Evolutionary conservation across 92 coral and sea anemone genomes (phyloP).

Genomic region (Zoanthus gigantus): DNA sequence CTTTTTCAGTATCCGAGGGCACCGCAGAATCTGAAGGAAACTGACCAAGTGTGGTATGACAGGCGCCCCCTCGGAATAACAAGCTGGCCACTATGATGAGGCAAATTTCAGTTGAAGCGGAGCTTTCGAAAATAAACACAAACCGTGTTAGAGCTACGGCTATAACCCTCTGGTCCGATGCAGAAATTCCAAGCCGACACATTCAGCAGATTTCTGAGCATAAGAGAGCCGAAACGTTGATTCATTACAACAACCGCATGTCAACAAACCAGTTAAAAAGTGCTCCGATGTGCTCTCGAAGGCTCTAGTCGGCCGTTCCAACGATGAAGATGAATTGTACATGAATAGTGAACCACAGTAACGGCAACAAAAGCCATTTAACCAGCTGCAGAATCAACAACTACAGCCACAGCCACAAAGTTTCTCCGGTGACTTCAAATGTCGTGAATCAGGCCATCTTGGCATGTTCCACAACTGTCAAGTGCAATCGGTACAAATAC

Average conservation of each 20-base stretch:
- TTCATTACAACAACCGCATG: neutral
- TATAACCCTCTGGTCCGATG: slow-evolving; percentile 8
- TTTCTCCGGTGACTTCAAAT: neutral
- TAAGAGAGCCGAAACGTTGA: slow-evolving; percentile 1
- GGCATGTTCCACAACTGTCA: slow-evolving; percentile 9
- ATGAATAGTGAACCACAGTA: neutral
- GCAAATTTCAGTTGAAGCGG: slow-evolving; percentile 3
- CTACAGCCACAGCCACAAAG: neutral
- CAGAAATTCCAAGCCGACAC: neutral
- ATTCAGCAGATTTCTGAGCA: neutral
- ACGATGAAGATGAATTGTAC: neutral
- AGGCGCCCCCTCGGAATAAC: neutral
- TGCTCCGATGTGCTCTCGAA: slow-evolving; percentile 21
- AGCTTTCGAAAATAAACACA: neutral
- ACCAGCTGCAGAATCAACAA: neutral
- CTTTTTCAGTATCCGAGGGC: neutral
- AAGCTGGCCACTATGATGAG: neutral
- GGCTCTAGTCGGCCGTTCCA: slow-evolving; percentile 2
- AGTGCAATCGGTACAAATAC: neutral
- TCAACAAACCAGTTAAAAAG: slow-evolving; percentile 18
- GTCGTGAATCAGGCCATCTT: neutral
- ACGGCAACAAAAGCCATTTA: neutral
- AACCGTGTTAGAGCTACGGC: slow-evolving; percentile 9
- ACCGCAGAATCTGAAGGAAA: neutral
- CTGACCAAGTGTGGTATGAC: no score